Evolutionary conservation across 2,888 invertebrate species (phyloP), one percentile per base, ranked within the genome.

Genomic region (Homarus gammarus): DNA sequence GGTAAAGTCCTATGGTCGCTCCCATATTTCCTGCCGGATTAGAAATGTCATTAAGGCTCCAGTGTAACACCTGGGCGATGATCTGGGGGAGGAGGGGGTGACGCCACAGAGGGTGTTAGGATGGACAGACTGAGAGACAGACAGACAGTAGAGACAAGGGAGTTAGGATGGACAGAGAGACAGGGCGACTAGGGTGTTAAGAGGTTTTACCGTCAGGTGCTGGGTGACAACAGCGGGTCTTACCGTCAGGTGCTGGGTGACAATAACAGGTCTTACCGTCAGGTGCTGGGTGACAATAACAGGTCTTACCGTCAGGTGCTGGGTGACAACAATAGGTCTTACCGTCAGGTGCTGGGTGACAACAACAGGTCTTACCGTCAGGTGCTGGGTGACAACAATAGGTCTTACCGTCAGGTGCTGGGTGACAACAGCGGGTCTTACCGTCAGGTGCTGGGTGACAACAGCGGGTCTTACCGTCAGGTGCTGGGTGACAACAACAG

Each of bases 11-110:
- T 70, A 86, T 86, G 38, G 86, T 27, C 78, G 68, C 78, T 51
- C n/a, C 87, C 87, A 87, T 87, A 87, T 87, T 87, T 87, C 87
- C 87, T 81, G 73, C 87, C 70, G 87, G 87, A 87, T 87, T 87
- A 87, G 79, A 87, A 87, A 87, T 87, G 81, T 87, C 87, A 87
- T 87, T 87, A 87, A 79, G 87, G 81, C 38, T 33, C 79, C 70
- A 81, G 33, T 72, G 81, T 87, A 87, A 87, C 87, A 87, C 87
- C 79, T 87, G 87, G 87, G 51, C 78, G 40, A 56, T 72, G 84
- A 73, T 78, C 78, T 44, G 18, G 36, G 56, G 56, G 36, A 51
- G 49, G 84, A 56, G 51, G 33, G 56, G 51, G 78, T 18, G 56
- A 77, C 2, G 31, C 75, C 2, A 27, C 49, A 31, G 75, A 10